Evolutionary conservation across 2,113 vertebrate genomes (phyloP).

Genomic region (Oceanodroma tethys): DNA sequence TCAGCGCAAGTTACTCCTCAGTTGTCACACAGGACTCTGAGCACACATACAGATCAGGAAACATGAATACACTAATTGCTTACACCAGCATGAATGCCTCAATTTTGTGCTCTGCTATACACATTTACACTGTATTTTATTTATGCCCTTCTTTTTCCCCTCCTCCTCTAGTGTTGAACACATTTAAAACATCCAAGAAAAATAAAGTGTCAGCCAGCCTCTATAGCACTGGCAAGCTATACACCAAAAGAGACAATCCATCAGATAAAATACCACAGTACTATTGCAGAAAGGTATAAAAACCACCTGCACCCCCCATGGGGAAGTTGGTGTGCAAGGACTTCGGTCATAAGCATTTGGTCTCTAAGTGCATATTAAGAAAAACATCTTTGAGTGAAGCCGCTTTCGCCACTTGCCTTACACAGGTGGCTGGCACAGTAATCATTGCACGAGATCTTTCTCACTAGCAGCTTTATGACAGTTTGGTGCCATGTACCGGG

Average conservation of each 20-base stretch:
- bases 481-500: background rate
- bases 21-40: background rate
- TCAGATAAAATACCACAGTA: background rate
- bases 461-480: background rate
- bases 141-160: background rate
- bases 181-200: background rate
- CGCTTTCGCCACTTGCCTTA: background rate
- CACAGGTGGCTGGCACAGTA: background rate
- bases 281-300: background rate
- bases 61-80: background rate
- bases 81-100: background rate
- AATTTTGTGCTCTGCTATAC: background rate
- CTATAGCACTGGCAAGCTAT: background rate
- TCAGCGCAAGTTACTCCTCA: background rate
- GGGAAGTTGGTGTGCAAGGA: background rate
- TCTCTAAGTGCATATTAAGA: background rate
- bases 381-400: background rate
- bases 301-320: fast-evolving
- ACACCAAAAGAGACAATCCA: fast-evolving
- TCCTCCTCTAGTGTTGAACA: background rate
- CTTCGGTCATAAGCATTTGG: background rate
- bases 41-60: background rate
- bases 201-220: background rate
- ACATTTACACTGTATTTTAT: background rate
- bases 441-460: background rate